Evolutionary conservation across 1,140 invertebrate genomes (phyloP).

Genomic region (silkworm (Bombyx mori)): DNA sequence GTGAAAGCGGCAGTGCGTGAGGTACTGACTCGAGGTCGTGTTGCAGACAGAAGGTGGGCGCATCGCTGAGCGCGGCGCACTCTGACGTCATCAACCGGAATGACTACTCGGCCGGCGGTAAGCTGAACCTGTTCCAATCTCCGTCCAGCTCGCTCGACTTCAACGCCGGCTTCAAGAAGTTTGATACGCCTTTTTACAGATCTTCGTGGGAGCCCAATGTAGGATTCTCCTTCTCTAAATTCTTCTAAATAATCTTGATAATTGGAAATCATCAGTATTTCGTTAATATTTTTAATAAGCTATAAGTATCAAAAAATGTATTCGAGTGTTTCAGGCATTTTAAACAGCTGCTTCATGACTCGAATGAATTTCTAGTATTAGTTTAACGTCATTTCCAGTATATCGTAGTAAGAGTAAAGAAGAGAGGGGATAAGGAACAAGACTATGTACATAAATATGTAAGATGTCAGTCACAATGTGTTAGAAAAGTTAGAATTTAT

Average conservation of each 20-base stretch:
- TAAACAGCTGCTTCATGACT: too few relatives aligned
- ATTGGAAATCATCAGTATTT: not conserved
- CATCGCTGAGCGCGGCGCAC: conserved; percentile 26
- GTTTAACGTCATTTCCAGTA: too few relatives aligned
- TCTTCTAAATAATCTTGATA: not conserved
- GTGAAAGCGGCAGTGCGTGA: not conserved
- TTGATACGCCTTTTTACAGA: conserved; percentile 25
- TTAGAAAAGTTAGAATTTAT: too few relatives aligned
- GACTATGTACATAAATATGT: too few relatives aligned
- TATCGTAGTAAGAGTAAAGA: too few relatives aligned
- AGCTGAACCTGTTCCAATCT: conserved; percentile 37
- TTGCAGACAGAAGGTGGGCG: conserved; percentile 34
- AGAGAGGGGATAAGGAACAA: too few relatives aligned
- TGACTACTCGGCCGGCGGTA: conserved; percentile 40
- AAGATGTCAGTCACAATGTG: too few relatives aligned
- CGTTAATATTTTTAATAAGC: not conserved
- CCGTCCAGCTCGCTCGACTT: conserved; percentile 35
- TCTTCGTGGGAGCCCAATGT: conserved; percentile 28
- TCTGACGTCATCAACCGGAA: conserved; percentile 33
- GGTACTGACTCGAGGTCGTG: not conserved
- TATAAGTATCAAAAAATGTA: not conserved
- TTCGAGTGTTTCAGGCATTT: too few relatives aligned
- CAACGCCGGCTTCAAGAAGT: conserved; percentile 31
- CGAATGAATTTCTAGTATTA: too few relatives aligned
- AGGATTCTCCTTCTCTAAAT: conserved; percentile 7